Evolutionary conservation across 1,140 invertebrate species (phyloP).

Genomic region (Orchestia grillus): DNA sequence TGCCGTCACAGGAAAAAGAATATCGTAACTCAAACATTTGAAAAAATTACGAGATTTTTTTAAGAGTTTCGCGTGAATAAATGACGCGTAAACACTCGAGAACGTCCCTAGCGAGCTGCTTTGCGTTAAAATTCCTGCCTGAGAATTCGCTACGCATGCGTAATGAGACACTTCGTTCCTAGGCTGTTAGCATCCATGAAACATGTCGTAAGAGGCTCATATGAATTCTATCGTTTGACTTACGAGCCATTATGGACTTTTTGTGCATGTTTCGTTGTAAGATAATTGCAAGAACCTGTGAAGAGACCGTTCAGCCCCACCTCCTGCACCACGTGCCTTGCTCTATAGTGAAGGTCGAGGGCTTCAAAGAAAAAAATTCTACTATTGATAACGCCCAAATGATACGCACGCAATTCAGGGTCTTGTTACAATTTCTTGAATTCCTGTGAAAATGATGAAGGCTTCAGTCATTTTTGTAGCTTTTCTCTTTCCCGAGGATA

Average conservation of each 20-base stretch:
- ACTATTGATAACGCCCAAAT: too few species aligned
- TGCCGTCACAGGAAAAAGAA: not conserved
- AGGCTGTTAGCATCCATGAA: not conserved
- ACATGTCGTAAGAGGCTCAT: constrained; percentile 14
- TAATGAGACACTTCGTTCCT: not conserved
- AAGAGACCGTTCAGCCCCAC: not conserved
- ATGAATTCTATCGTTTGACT: not conserved
- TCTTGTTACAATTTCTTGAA: too few species aligned
- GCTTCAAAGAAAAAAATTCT: too few species aligned
- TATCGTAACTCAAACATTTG: not conserved
- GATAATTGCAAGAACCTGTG: not conserved
- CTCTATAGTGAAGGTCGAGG: too few species aligned
- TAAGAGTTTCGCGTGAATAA: not conserved
- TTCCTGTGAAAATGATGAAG: too few species aligned
- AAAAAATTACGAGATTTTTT: not conserved
- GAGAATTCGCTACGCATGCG: not conserved
- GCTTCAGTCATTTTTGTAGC: too few species aligned
- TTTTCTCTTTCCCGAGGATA: too few species aligned
- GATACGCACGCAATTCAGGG: too few species aligned
- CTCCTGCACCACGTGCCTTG: too few species aligned
- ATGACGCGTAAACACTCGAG: not conserved
- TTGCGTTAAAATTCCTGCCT: not conserved
- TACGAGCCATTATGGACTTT: not conserved
- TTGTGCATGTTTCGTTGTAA: not conserved
- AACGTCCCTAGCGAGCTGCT: not conserved